Evolutionary conservation across 2,888 invertebrate genomes (phyloP).

Genomic region (Crocallis elinguaria): DNA sequence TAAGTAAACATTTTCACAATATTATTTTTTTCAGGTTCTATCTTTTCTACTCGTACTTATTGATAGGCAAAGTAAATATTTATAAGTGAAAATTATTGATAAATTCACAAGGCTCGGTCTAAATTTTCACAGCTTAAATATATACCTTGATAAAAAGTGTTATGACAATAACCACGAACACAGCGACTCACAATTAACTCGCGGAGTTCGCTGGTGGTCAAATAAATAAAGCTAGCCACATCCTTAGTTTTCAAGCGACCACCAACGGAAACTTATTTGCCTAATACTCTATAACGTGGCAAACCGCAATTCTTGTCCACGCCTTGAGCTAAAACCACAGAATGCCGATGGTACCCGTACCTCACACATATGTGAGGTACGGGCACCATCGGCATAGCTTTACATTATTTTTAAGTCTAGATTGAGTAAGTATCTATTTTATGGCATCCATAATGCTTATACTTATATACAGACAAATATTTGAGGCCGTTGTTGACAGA

Average conservation of each 20-base stretch:
- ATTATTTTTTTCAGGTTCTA: too few species aligned
- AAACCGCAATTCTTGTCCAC: constrained; percentile 45
- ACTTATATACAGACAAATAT: not conserved
- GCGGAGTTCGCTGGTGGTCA: not conserved
- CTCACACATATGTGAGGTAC: constrained; percentile 24
- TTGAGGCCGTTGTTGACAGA: not conserved
- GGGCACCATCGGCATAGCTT: not conserved
- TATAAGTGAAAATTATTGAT: too few species aligned
- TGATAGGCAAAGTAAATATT: too few species aligned
- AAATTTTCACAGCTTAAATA: not conserved
- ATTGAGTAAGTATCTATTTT: constrained; percentile 1
- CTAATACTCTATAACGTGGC: constrained; percentile 42
- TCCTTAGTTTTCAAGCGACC: constrained; percentile 17
- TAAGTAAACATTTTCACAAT: too few species aligned
- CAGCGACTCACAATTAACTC: constrained; percentile 7
- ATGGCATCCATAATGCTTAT: constrained; percentile 2
- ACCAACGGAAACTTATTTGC: constrained; percentile 37
- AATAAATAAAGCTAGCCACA: constrained; percentile 25
- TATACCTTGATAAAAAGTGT: not conserved
- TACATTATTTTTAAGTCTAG: constrained; percentile 13
- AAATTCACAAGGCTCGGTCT: too few species aligned
- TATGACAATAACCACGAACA: constrained; percentile 10
- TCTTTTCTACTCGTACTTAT: too few species aligned
- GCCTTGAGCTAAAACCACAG: constrained; percentile 50
- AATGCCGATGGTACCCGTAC: constrained; percentile 40